Conservation (phyloP, 2,113 vertebrate species). For the Cottus gobio region DNA sequence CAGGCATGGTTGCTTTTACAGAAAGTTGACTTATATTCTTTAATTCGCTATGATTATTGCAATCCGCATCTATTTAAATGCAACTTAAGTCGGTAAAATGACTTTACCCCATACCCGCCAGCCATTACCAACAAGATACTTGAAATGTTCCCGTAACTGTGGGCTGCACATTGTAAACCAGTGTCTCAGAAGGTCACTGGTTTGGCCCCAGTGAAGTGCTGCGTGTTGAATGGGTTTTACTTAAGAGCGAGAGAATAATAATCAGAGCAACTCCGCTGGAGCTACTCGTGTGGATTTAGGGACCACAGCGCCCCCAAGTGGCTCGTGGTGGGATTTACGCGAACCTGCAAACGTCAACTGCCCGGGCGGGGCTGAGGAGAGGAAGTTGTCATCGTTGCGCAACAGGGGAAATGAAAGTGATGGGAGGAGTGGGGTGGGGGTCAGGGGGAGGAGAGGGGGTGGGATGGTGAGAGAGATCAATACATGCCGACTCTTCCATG, state of each 20-base stretch:
- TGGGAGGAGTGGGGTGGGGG: background rate
- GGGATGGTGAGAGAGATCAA: background rate
- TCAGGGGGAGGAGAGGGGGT: background rate
- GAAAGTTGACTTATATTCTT: background rate
- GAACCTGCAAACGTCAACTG: background rate
- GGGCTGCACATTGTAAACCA: background rate
- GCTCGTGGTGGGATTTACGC: background rate
- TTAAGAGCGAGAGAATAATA: too few species aligned
- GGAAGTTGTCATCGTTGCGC: conserved; percentile 6
- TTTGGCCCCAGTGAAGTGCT: background rate
- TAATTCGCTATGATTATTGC: background rate
- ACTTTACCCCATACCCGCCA: background rate
- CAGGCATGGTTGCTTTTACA: background rate
- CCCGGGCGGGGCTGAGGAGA: background rate
- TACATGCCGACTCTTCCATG: too few species aligned
- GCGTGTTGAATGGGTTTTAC: background rate
- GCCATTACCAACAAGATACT: background rate
- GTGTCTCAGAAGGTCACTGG: background rate
- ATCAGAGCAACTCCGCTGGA: background rate
- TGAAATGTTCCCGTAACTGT: too few species aligned
- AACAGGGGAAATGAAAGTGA: background rate
- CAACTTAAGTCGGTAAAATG: background rate
- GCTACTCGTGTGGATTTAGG: background rate
- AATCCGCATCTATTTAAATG: background rate
- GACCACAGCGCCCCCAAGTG: conserved; percentile 55